phyloP scores from a whole-genome alignment of 2,113 vertebrate species.

The Nansenia antarctica region DNA sequence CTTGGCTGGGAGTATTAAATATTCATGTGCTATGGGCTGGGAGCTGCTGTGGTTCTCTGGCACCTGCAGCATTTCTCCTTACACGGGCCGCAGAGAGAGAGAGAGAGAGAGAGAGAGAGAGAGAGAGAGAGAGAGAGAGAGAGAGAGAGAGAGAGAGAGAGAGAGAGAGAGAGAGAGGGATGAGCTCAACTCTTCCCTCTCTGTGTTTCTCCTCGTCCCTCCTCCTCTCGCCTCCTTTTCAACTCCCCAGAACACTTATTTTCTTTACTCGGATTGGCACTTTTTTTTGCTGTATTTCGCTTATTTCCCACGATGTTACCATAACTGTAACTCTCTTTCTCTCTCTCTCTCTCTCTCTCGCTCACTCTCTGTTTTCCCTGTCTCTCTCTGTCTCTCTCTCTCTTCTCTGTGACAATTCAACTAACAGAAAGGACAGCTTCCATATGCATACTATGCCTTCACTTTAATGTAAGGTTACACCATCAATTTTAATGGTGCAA shows the following conservation, averaged over 20 bases:
- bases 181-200: slow-evolving; percentile 1
- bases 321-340: neutral
- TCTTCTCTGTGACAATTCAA: neutral
- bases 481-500: neutral
- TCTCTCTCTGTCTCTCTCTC: neutral
- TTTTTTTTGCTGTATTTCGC: slow-evolving; percentile 44
- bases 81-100: slow-evolving; percentile 26
- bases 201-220: slow-evolving; percentile 28
- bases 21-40: slow-evolving; percentile 62
- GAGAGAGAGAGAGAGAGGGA: slow-evolving; percentile 23
- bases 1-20: slow-evolving; percentile 67
- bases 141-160: too few species aligned
- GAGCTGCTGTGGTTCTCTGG: slow-evolving; percentile 46
- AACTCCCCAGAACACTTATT: slow-evolving; percentile 15
- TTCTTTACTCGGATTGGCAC: slow-evolving; percentile 32
- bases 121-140: too few species aligned
- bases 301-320: too few species aligned
- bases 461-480: neutral
- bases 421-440: neutral
- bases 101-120: too few species aligned
- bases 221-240: slow-evolving; percentile 22
- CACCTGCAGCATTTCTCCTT: slow-evolving; percentile 40
- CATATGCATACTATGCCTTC: neutral
- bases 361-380: neutral
- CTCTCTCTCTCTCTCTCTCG: neutral